Base-by-base conservation (phyloP, 2,888 invertebrate genomes). In the Drosophila histrio region DNA sequence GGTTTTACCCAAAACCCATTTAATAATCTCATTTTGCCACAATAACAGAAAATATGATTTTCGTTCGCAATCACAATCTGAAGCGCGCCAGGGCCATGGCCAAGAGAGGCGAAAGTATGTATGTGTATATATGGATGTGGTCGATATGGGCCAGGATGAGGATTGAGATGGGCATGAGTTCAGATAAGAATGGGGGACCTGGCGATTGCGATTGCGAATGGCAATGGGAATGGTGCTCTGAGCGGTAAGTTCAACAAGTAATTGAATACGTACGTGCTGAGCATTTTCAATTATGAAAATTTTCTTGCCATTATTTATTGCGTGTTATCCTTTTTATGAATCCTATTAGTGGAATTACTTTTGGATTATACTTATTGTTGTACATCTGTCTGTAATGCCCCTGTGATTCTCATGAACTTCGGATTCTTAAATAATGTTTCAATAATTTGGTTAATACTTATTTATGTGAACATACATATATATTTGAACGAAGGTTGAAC, bases 191-290 rank as follows among this genome's bases (percentile, higher is more conserved):
- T 22, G 56, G 24, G 41, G 24, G 15, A 30, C 28, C 28, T 46
- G 32, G 38, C 38, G 38, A 38, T 38, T 63, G 41, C 30, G 47
- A 49, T n/a, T 19, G 41, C 32, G 57, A 57, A 28, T 36, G 53
- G 11, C 56, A 44, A 19, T 44, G 44, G 49, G 60, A 50, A 56
- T 53, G 69, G 32, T 41, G 74, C 56, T 46, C 44, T 65, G 72
- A 72, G 61, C 66, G 65, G 71, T 79, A 88, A 89, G 89, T 88
- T 89, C 90, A 88, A 89, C 90, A 90, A 88, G 89, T 89, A 89
- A 89, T 89, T 89, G 89, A 90, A 90, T 90, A 75, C 80, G 79
- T 81, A 90, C 90, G 89, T 89, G 89, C 82, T 61, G 60, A 63
- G 89, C 84, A 90, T 89, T 89, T 80, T 72, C 73, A 83, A 89